phyloP scores from a whole-genome alignment of 2,888 invertebrate genomes.

The Brachylomia viminalis region DNA sequence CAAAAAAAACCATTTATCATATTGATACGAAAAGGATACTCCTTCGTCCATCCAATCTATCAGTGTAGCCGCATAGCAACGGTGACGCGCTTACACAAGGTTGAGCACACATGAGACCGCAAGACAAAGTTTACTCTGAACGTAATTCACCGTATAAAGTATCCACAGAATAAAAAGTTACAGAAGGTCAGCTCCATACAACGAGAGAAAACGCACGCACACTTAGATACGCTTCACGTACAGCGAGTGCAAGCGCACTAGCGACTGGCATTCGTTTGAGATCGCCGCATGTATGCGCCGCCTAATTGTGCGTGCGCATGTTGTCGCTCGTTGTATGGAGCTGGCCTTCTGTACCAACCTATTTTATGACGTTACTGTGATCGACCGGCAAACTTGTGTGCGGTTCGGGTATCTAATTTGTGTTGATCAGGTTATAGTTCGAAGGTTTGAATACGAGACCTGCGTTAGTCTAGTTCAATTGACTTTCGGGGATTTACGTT shows the following conservation, averaged over 20 bases:
- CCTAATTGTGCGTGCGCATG: neutral
- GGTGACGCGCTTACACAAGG: constrained; percentile 53
- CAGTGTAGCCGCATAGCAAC: constrained; percentile 44
- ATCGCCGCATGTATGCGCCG: no score
- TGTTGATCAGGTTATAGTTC: constrained; percentile 9
- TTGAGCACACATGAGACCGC: constrained; percentile 37
- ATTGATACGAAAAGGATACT: neutral
- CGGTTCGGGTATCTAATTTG: no score
- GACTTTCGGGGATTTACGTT: neutral
- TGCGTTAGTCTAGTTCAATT: constrained; percentile 2
- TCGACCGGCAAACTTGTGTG: no score
- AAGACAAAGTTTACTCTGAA: constrained; percentile 41
- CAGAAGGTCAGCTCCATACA: constrained; percentile 5
- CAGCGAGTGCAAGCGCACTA: neutral
- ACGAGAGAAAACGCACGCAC: neutral
- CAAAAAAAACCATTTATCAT: constrained; percentile 14
- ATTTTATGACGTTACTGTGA: neutral
- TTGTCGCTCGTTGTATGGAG: neutral
- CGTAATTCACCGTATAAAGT: constrained; percentile 11
- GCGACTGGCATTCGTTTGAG: neutral
- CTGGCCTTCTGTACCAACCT: neutral
- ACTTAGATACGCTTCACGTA: neutral
- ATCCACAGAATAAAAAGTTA: neutral
- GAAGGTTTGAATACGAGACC: constrained; percentile 7
- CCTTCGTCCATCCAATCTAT: constrained; percentile 63